Conservation (phyloP, 1,140 invertebrate species). For the Drosophila virilis region DNA sequence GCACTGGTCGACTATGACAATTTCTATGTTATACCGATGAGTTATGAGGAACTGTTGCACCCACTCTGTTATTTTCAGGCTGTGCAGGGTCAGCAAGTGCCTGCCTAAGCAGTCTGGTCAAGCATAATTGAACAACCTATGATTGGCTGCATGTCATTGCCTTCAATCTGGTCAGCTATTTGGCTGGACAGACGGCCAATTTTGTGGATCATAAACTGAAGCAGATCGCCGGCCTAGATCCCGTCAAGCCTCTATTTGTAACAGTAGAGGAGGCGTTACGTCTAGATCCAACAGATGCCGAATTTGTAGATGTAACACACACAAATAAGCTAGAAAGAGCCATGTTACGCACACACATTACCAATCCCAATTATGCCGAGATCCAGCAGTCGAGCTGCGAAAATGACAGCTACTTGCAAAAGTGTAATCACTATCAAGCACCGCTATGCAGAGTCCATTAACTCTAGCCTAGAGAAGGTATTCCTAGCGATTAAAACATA, state of each 20-base stretch:
- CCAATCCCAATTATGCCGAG: no score
- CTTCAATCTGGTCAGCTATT: slow-evolving; percentile 94
- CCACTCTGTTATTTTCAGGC: slow-evolving; percentile 86
- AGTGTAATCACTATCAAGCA: no score
- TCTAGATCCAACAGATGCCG: slow-evolving; percentile 86
- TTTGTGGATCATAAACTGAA: slow-evolving; percentile 83
- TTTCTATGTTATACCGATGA: slow-evolving; percentile 86
- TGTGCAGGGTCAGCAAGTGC: slow-evolving; percentile 85
- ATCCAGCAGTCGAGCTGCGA: no score
- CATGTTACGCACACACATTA: no score
- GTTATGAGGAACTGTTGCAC: slow-evolving; percentile 85
- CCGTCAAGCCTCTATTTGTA: slow-evolving; percentile 86
- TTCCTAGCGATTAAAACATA: no score
- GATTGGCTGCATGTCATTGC: slow-evolving; percentile 92
- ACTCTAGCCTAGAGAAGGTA: no score
- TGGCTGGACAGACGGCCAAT: slow-evolving; percentile 87
- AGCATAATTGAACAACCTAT: slow-evolving; percentile 85
- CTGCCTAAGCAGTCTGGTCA: slow-evolving; percentile 86
- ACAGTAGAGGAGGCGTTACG: slow-evolving; percentile 76
- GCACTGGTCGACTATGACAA: slow-evolving; percentile 81
- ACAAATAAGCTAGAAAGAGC: slow-evolving; percentile 85
- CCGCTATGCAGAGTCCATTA: no score
- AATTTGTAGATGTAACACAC: slow-evolving; percentile 48
- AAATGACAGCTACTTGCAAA: no score
- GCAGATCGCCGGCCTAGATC: slow-evolving; percentile 86